These are phyloP conservation scores for Blera fallax DNA, from an alignment of 2,888 invertebrate genomes.

Conservation along the genomic window DNA sequence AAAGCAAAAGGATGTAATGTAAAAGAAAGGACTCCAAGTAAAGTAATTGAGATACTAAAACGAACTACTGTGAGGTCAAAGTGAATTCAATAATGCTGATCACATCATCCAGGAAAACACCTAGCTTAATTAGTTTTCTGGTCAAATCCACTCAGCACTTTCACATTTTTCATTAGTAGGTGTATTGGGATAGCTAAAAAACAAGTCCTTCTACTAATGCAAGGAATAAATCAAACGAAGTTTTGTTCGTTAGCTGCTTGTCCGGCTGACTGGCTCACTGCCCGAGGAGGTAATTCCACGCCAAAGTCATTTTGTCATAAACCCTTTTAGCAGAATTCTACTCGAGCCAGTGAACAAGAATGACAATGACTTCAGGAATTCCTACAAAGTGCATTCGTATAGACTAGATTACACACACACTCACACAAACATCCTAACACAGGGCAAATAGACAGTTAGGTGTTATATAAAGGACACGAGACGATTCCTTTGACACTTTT, in stretches of 20 bases:
- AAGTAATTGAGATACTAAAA: background rate
- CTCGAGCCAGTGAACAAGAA: slow-evolving; percentile 49
- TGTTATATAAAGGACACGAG: slow-evolving; percentile 9
- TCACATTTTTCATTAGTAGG: slow-evolving; percentile 15
- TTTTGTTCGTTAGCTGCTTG: slow-evolving; percentile 28
- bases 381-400: slow-evolving; percentile 7
- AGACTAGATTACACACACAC: background rate
- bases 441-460: background rate
- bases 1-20: slow-evolving; percentile 11
- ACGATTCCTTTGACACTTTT: slow-evolving; percentile 41
- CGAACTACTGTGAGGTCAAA: background rate
- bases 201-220: background rate
- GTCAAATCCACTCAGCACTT: slow-evolving; percentile 35
- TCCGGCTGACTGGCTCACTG: slow-evolving; percentile 14
- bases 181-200: background rate
- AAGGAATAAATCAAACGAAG: slow-evolving; percentile 53
- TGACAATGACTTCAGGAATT: slow-evolving; percentile 53
- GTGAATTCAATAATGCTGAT: slow-evolving; percentile 61
- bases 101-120: slow-evolving; percentile 41
- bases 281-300: slow-evolving; percentile 2
- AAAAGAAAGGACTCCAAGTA: background rate
- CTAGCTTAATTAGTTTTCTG: slow-evolving; percentile 59
- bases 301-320: slow-evolving; percentile 59
- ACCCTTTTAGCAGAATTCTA: slow-evolving; percentile 37
- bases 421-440: background rate